A percentile compares a stretch with the other conserved stretches of the same genome.
Evolutionary conservation across 2,797 vertebrate genomes (phyloP).

Genomic region (Lagorchestes hirsutus): DNA sequence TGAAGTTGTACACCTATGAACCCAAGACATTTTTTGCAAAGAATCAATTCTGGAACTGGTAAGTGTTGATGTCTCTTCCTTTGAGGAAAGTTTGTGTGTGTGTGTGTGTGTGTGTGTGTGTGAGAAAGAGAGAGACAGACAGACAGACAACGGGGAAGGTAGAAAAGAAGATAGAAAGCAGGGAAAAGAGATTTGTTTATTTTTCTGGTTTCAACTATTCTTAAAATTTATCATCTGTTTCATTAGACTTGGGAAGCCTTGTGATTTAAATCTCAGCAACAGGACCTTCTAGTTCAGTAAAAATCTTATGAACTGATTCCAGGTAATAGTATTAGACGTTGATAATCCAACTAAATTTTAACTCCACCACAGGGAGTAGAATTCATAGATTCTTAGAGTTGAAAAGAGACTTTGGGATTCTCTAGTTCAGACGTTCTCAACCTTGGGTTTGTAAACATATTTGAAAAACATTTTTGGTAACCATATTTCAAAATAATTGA

Average conservation of each 20-base stretch:
- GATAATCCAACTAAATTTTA: slow-evolving; percentile 25
- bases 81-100: not conserved
- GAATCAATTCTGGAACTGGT: slow-evolving; percentile 98
- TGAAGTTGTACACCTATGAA: slow-evolving; percentile 94
- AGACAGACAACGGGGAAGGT: not conserved
- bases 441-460: not conserved
- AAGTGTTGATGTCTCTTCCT: slow-evolving; percentile 63
- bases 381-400: not conserved
- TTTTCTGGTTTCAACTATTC: not conserved
- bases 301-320: not conserved
- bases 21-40: slow-evolving; percentile 91
- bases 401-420: not conserved
- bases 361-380: not conserved
- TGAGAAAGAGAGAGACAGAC: fast-evolving
- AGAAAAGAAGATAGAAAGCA: not conserved
- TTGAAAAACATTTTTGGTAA: not conserved
- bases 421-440: not conserved
- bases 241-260: not conserved
- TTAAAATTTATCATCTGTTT: not conserved
- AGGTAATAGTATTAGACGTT: not conserved
- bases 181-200: not conserved
- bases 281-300: not conserved
- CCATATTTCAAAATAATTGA: not conserved
- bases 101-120: not conserved
- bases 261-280: not conserved